Evolutionary conservation across 1,140 invertebrate genomes (phyloP).

Genomic region (Neodiprion pinetum): DNA sequence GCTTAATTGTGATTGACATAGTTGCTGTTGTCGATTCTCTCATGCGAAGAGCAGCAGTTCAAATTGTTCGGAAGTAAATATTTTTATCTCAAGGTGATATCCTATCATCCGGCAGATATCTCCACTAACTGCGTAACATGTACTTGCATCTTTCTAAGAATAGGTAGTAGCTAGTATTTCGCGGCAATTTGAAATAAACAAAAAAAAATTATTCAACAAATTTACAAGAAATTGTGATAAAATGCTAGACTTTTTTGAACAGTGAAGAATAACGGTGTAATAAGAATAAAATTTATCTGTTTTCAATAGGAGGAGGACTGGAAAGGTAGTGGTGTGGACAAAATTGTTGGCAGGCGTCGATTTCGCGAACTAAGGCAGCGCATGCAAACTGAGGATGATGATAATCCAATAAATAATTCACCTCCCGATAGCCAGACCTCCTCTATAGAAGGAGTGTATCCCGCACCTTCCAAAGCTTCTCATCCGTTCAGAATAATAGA

Average conservation of each 20-base stretch:
- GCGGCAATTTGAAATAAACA: not conserved
- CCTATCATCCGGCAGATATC: not conserved
- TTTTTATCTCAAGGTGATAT: not conserved
- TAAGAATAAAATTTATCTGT: slow-evolving; percentile 15
- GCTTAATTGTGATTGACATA: too few species aligned
- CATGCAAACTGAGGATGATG: slow-evolving; percentile 85
- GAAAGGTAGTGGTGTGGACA: slow-evolving; percentile 45
- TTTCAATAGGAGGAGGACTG: slow-evolving; percentile 55
- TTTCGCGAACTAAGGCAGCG: slow-evolving; percentile 83
- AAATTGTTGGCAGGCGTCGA: slow-evolving; percentile 67
- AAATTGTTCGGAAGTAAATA: not conserved
- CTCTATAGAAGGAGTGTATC: slow-evolving; percentile 65
- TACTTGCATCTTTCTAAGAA: slow-evolving; percentile 25
- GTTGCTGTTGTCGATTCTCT: not conserved
- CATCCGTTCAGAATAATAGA: slow-evolving; percentile 86
- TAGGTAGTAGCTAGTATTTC: slow-evolving; percentile 21
- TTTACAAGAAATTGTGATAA: not conserved
- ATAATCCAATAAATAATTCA: slow-evolving; percentile 69
- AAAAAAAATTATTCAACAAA: slow-evolving; percentile 10
- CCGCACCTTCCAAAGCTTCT: slow-evolving; percentile 65
- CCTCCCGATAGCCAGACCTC: slow-evolving; percentile 83
- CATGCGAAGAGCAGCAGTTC: not conserved
- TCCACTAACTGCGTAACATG: slow-evolving; percentile 10
- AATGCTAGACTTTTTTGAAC: slow-evolving; percentile 14
- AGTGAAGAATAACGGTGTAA: slow-evolving; percentile 10